Conservation (phyloP, 2,113 vertebrate species). For the Genyomyrus donnyi region DNA sequence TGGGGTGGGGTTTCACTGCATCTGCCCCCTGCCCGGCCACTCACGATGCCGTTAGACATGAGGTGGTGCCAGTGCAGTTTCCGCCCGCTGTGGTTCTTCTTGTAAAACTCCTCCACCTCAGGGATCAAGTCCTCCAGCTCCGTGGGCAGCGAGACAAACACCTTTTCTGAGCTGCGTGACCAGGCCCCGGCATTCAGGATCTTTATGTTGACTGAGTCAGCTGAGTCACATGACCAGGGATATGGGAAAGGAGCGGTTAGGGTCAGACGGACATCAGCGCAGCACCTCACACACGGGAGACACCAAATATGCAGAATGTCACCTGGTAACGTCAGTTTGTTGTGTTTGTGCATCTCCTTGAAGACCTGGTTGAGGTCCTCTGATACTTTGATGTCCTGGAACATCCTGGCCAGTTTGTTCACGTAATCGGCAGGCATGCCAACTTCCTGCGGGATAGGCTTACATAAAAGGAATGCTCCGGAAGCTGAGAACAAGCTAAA, state of each 20-base stretch:
- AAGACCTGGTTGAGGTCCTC: conserved; percentile 98
- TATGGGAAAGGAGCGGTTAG: neutral
- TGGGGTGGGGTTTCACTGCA: neutral
- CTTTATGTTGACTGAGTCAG: conserved; percentile 98
- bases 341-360: conserved; percentile 99
- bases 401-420: conserved; percentile 97
- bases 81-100: conserved; percentile 97
- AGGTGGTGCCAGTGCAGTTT: conserved; percentile 99
- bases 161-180: conserved; percentile 97
- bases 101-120: conserved; percentile 98
- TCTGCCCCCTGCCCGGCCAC: conserved; percentile 37
- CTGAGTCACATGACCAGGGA: conserved; percentile 45
- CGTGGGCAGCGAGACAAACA: conserved; percentile 93
- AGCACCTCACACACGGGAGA: neutral
- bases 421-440: conserved; percentile 98
- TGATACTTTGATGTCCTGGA: conserved; percentile 98
- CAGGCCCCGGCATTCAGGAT: conserved; percentile 97
- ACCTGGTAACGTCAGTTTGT: conserved; percentile 96
- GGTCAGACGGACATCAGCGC: too few species aligned
- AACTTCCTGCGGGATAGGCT: conserved; percentile 72
- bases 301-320: neutral
- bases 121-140: conserved; percentile 96
- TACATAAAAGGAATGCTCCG: neutral
- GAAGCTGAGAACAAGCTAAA: neutral
- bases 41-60: conserved; percentile 98